Base-by-base conservation (phyloP, 2,113 vertebrate species). In the Pteropus alecto region DNA sequence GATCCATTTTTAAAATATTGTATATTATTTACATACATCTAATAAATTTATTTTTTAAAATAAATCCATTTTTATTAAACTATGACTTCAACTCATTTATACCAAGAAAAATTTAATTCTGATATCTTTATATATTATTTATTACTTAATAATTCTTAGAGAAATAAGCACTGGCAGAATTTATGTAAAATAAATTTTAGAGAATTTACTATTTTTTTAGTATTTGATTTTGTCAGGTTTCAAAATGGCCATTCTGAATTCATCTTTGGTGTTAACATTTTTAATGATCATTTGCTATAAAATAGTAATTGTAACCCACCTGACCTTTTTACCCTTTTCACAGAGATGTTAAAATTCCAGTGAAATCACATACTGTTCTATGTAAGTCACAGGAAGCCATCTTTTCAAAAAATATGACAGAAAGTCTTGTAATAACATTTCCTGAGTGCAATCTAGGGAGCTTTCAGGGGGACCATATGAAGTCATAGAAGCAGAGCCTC, bases 381-480 rank as follows among this genome's bases (percentile, higher is more conserved):
- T 0, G 67, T 95, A 93, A 95, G 97, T 96, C 78, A 58, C 92
- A 97, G 97, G 97, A 98, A 97, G 96, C 88, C 97, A 98, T 98
- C 97, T 98, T 98, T 98, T 94, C 96, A 97, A 97, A 97, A 98
- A 97, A 97, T 81, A 97, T 76, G 18, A 98, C 98, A 98, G 96
- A 98, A 98, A 96, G 48, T 87, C 96, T 98, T 98, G 98, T 96
- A 98, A 98, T 98, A 98, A 98, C 98, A 98, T 98, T 98, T 98
- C 98, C 98, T 97, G 95, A 98, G 93, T 96, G 96, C 95, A 98
- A 97, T 97, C 98, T 95, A 87, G 98, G 98, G 97, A 98, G 96
- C 93, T 82, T 97, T 97, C 94, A 94, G 95, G 95, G 95, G 96
- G 98, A 41, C 86, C 95, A 93, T 16, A 67, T 97, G 94, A 98